Percentiles rank a stretch among this genome's conserved stretches.
These are phyloP conservation scores for Abramis brama DNA, from an alignment of 2,113 vertebrate species.

Conservation along the genomic window DNA sequence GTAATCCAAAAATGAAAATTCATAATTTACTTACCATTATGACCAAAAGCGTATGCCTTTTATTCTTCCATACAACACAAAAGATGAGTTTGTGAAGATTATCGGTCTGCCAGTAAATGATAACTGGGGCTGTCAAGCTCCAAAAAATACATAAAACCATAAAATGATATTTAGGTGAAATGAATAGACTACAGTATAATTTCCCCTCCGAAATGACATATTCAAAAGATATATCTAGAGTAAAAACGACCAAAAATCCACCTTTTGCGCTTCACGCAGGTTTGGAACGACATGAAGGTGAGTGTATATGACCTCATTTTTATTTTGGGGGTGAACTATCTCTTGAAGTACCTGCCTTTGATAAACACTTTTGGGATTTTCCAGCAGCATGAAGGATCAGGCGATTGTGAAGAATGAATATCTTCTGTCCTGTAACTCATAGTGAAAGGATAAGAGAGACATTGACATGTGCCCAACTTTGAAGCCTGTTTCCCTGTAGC, in stretches of 20 bases:
- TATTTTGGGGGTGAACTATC: not conserved
- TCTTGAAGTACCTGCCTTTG: constrained; percentile 6
- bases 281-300: constrained; percentile 19
- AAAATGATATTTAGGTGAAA: not conserved
- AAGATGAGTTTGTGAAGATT: not conserved
- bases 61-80: not conserved
- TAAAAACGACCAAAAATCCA: not conserved
- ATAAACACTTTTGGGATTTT: constrained; percentile 23
- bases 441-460: constrained; percentile 46
- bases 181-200: not conserved
- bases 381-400: constrained; percentile 21
- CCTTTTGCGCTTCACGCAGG: not conserved
- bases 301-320: not conserved
- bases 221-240: too few relatives aligned
- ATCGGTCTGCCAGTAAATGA: not conserved
- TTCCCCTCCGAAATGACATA: not conserved
- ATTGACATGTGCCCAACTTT: constrained; percentile 41
- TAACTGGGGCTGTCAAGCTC: not conserved
- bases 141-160: not conserved
- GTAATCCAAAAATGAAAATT: constrained; percentile 5
- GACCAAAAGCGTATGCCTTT: not conserved
- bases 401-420: constrained; percentile 38
- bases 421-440: constrained; percentile 25
- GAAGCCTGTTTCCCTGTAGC: constrained; percentile 37
- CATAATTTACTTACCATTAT: not conserved